Evolutionary conservation across 2,888 invertebrate species (phyloP).

Genomic region (Linnaemya tessellans): DNA sequence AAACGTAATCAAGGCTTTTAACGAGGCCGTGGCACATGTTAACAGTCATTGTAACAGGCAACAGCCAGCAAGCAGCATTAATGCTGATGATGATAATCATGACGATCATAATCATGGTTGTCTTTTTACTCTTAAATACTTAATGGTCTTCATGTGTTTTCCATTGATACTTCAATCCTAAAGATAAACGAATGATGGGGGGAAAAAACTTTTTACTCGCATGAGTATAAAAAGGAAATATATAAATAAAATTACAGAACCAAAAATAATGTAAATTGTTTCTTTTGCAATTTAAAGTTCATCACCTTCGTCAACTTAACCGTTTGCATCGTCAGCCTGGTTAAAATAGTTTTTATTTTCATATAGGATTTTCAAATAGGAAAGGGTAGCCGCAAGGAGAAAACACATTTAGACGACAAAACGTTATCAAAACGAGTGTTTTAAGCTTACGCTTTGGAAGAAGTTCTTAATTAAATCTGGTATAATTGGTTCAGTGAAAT

Average conservation of each 20-base stretch:
- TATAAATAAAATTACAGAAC: slow-evolving; percentile 52
- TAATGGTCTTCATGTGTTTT: slow-evolving; percentile 70
- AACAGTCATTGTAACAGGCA: slow-evolving; percentile 41
- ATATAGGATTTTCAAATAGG: not conserved
- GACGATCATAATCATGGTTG: slow-evolving; percentile 31
- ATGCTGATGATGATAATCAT: slow-evolving; percentile 20
- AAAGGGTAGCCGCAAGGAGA: not conserved
- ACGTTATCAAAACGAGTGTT: no score
- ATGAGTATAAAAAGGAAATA: slow-evolving; percentile 23
- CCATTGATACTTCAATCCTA: slow-evolving; percentile 65
- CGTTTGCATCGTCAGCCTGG: slow-evolving; percentile 21
- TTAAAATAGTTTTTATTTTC: slow-evolving; percentile 30
- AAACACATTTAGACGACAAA: no score
- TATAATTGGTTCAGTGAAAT: no score
- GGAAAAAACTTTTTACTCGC: slow-evolving; percentile 1
- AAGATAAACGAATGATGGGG: slow-evolving; percentile 38
- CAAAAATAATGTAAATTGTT: slow-evolving; percentile 57
- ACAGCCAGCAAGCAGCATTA: slow-evolving; percentile 17
- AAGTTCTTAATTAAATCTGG: no score
- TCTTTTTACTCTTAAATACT: slow-evolving; percentile 64
- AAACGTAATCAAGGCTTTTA: slow-evolving; percentile 63
- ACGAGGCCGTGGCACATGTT: slow-evolving; percentile 53
- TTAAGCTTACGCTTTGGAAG: no score
- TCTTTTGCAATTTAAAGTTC: slow-evolving; percentile 41
- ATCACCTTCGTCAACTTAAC: slow-evolving; percentile 46